Conservation (phyloP, 2,797 vertebrate genomes). For the Eremophila alpestris region DNA sequence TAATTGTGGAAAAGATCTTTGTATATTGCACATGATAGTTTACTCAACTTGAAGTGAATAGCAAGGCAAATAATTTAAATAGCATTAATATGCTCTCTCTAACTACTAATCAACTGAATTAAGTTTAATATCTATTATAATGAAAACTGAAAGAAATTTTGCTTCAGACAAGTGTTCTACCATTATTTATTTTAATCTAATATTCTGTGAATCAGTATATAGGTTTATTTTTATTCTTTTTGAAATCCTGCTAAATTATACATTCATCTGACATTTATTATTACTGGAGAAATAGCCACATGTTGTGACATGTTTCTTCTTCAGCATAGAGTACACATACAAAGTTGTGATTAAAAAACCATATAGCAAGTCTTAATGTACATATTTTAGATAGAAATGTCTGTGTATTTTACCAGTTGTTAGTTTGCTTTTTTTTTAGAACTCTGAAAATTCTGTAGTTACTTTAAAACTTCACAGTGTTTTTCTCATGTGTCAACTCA, state of each 20-base stretch:
- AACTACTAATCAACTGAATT: background rate
- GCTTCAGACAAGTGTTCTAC: background rate
- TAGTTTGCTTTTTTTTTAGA: background rate
- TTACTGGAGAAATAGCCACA: background rate
- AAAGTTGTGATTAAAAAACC: background rate
- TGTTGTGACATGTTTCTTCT: background rate
- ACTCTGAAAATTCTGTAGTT: background rate
- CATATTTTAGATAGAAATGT: background rate
- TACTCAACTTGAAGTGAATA: background rate
- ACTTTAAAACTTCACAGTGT: background rate
- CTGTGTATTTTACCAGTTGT: background rate
- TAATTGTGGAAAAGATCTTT: background rate
- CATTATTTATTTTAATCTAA: background rate
- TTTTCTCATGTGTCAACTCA: background rate
- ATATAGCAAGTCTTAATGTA: background rate
- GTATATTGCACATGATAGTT: background rate
- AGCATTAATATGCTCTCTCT: background rate
- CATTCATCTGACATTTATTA: background rate
- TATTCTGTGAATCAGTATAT: rapidly evolving
- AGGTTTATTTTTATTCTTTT: background rate
- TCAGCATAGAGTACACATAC: background rate
- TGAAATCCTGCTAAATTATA: background rate
- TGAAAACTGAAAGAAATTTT: background rate
- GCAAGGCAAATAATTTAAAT: background rate
- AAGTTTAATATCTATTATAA: background rate